Conservation (phyloP, 2,888 invertebrate species). For the Neoscelio sp. region DNA sequence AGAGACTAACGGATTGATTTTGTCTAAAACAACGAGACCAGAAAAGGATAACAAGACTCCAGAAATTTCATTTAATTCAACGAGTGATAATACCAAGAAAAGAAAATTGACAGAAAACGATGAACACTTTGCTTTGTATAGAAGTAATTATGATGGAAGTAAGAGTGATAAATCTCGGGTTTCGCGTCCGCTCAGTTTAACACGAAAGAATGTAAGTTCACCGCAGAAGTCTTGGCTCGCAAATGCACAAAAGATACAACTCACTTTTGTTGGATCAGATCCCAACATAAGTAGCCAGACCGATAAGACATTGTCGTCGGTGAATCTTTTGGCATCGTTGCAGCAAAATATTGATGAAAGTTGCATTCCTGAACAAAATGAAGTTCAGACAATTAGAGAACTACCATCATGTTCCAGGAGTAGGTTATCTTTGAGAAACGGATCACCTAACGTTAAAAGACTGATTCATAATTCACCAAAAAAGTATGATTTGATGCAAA, state of each 20-base stretch:
- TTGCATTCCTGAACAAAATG: too few relatives aligned
- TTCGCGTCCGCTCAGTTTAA: slow-evolving; percentile 1
- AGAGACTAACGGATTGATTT: neutral
- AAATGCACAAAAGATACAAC: slow-evolving; percentile 20
- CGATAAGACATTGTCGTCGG: too few relatives aligned
- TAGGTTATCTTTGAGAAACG: slow-evolving; percentile 16
- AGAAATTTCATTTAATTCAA: neutral
- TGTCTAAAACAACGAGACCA: neutral
- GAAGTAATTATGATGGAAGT: neutral
- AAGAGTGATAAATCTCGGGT: neutral
- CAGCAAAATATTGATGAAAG: too few relatives aligned
- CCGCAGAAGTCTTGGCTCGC: slow-evolving; percentile 37
- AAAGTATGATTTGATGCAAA: slow-evolving; percentile 13
- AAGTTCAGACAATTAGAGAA: too few relatives aligned
- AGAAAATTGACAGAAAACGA: slow-evolving; percentile 6
- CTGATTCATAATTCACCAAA: slow-evolving; percentile 27
- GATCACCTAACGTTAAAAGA: slow-evolving; percentile 19
- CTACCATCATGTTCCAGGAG: slow-evolving; percentile 1
- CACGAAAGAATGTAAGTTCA: slow-evolving; percentile 10
- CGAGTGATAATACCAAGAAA: neutral
- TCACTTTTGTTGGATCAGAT: slow-evolving; percentile 3
- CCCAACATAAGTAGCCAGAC: neutral
- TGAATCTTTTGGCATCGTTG: too few relatives aligned
- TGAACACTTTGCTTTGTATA: neutral
- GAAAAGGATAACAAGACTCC: neutral